These are phyloP conservation scores for Coremacera marginata DNA, from an alignment of 2,888 invertebrate genomes.

Conservation along the genomic window DNA sequence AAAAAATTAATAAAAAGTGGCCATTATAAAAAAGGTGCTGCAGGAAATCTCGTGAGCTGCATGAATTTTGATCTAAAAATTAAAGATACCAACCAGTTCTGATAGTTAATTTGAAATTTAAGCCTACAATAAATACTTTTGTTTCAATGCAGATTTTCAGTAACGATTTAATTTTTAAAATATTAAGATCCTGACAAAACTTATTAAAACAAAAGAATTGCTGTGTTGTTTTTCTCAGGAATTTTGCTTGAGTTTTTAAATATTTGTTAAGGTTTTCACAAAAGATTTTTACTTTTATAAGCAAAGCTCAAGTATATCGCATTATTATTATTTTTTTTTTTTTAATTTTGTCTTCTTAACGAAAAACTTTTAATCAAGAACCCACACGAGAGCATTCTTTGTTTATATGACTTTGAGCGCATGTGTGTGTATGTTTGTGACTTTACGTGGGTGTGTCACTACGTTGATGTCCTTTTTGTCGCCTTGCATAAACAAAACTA, in stretches of 20 bases:
- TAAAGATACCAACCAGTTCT: no score
- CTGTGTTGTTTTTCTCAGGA: no score
- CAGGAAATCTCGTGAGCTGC: no score
- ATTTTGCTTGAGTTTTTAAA: neutral
- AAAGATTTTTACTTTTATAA: neutral
- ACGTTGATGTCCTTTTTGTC: neutral
- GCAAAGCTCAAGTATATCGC: neutral
- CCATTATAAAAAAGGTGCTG: no score
- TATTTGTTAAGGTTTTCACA: neutral
- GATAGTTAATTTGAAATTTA: no score
- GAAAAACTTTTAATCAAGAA: slow-evolving; percentile 18
- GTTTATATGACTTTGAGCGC: neutral
- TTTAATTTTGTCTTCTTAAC: no score
- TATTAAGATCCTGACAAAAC: no score
- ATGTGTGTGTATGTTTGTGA: neutral
- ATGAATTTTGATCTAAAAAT: no score
- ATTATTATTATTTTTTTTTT: neutral
- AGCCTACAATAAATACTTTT: no score
- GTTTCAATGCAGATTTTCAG: no score
- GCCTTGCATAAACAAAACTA: slow-evolving; percentile 24
- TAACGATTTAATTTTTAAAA: no score
- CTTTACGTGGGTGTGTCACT: neutral
- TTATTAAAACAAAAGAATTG: no score
- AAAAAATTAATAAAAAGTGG: neutral
- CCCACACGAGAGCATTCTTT: neutral